A percentile compares a stretch with the other conserved stretches of the same genome.
Evolutionary conservation across 2,113 vertebrate species (phyloP).

Genomic region (Aptenodytes forsteri): DNA sequence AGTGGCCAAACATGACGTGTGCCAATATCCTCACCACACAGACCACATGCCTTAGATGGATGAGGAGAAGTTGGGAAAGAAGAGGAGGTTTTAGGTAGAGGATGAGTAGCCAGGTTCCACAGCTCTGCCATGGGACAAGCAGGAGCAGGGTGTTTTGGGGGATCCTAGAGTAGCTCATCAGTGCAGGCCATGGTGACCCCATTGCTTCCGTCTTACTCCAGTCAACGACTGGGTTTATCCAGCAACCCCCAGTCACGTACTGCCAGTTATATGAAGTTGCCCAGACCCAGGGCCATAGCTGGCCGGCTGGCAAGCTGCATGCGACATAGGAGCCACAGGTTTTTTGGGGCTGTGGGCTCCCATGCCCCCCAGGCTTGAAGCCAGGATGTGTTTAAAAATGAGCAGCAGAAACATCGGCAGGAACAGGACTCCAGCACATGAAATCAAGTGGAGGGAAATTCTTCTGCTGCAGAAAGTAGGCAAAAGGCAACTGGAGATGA

Average conservation of each 20-base stretch:
- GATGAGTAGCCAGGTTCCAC: not conserved
- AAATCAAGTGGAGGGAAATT: constrained; percentile 44
- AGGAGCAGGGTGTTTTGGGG: not conserved
- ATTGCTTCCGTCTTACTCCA: not conserved
- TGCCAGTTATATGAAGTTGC: not conserved
- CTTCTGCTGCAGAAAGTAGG: constrained; percentile 55
- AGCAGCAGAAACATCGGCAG: not conserved
- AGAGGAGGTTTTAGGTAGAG: not conserved
- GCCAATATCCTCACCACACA: not conserved
- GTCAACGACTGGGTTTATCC: not conserved
- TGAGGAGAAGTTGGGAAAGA: not conserved
- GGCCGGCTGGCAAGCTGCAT: not conserved
- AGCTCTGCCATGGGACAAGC: not conserved
- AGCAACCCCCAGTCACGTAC: not conserved
- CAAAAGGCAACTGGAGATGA: constrained; percentile 67
- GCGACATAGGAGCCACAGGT: not conserved
- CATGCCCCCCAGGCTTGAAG: not conserved
- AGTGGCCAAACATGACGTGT: not conserved
- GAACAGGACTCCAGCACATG: not conserved
- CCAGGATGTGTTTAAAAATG: not conserved
- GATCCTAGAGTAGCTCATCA: not conserved
- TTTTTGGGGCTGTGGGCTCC: not conserved
- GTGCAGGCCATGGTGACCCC: not conserved
- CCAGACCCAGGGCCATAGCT: not conserved
- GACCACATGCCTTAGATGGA: not conserved